Evolutionary conservation across 2,888 invertebrate genomes (phyloP).

Genomic region (Drosophila mayaguana): DNA sequence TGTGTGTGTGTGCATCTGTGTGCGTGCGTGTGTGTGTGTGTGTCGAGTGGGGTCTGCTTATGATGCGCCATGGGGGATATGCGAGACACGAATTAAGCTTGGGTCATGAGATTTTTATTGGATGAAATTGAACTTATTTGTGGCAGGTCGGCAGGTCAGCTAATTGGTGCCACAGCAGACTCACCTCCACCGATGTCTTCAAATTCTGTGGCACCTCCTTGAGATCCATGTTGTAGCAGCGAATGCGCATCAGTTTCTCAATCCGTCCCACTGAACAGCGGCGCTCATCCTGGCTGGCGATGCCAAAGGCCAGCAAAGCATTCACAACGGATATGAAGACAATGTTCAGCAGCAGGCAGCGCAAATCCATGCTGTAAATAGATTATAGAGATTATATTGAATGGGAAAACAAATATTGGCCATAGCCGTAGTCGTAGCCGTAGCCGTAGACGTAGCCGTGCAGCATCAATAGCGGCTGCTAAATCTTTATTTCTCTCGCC

Average conservation of each 20-base stretch:
- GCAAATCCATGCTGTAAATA: constrained; percentile 71
- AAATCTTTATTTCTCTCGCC: constrained; percentile 32
- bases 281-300: constrained; percentile 73
- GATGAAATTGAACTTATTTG: constrained; percentile 61
- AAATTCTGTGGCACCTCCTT: constrained; percentile 84
- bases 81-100: constrained; percentile 55
- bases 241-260: constrained; percentile 81
- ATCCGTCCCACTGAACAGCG: constrained; percentile 81
- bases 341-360: constrained; percentile 69
- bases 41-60: constrained; percentile 2
- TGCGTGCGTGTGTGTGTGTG: neutral
- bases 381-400: too few relatives aligned
- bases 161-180: constrained; percentile 41
- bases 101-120: constrained; percentile 64
- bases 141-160: neutral
- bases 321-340: constrained; percentile 58
- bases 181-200: constrained; percentile 84
- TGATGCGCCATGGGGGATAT: constrained; percentile 22
- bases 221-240: constrained; percentile 83
- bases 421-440: too few relatives aligned
- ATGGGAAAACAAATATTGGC: too few relatives aligned
- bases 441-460: constrained; percentile 8
- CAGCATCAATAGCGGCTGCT: constrained; percentile 23
- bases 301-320: constrained; percentile 80
- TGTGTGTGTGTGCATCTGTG: neutral